Base-by-base conservation (phyloP, 2,888 invertebrate species). In the Drosophila tanythrix region DNA sequence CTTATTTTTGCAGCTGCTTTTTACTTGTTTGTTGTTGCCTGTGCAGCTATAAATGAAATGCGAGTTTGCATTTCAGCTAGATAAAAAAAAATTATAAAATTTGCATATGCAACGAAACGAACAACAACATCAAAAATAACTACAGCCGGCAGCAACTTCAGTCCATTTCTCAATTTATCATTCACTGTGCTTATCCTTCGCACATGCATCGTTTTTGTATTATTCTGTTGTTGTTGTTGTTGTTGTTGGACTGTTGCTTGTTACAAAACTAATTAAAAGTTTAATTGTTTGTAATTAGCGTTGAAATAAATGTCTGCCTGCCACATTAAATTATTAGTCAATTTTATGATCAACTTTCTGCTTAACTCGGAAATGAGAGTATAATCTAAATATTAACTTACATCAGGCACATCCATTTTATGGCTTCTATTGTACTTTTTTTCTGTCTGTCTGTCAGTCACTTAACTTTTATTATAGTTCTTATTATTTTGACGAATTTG, bases 221-320 rank as follows among this genome's bases (percentile, higher is more conserved):
- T 43, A 69, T 55, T 33, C 40, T 60, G 58, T 69, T 74, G 60
- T 48, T 72, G 67, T 38, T 60, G 68, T 48, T 58, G 64, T 31
- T 50, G 40, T 48, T 48, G 36, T 53, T 70, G 62, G 6, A 2
- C 3, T 60, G 57, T 31, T 50, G 69, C 58, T 76, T 85, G 83
- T 82, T 83, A 68, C 71, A 66, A 89, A 87, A 87, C 85, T 87
- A 87, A 87, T 87, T 87, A 89, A 87, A 87, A 89, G 79, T 87
- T 87, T 72, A 84, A 87, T 81, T 83, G 85, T 78, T 87, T 85
- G 89, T 85, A 89, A 87, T 89, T 89, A 83, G 88, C 83, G 74
- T 79, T 76, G 83, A 76, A 84, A 83, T 81, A 87, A 87, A 87
- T 85, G 89, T 87, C 87, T 89, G 87, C 76, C 72, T 72, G 75